Conservation (phyloP, 2,797 vertebrate species). For the Aeoliscus strigatus region DNA sequence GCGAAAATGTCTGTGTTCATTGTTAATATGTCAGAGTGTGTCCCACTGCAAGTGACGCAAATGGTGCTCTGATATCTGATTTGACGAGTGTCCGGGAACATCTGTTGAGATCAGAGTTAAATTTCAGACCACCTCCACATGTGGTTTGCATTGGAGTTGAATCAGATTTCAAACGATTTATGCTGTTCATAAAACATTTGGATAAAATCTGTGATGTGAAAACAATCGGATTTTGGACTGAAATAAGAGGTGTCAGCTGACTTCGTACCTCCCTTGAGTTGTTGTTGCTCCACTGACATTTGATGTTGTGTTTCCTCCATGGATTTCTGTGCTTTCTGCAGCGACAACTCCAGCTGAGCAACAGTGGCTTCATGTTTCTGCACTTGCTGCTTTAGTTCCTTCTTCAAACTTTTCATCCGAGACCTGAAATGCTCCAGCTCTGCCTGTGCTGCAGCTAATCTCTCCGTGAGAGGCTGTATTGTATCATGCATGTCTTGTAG, state of each 20-base stretch:
- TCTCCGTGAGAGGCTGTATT: constrained; percentile 71
- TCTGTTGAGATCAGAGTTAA: no score
- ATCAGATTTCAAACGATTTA: no score
- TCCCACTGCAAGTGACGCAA: no score
- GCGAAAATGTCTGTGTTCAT: no score
- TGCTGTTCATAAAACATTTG: no score
- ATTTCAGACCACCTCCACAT: no score
- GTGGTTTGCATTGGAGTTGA: no score
- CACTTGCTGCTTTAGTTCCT: constrained; percentile 63
- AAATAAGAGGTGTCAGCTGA: background rate
- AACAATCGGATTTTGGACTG: no score
- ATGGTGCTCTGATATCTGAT: no score
- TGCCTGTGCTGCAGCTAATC: constrained; percentile 61
- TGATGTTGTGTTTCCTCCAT: constrained; percentile 59
- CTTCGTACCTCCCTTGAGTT: constrained; percentile 75
- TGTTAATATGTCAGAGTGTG: no score
- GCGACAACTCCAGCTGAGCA: constrained; percentile 64
- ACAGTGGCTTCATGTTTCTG: constrained; percentile 49
- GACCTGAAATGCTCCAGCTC: constrained; percentile 66
- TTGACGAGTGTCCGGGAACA: no score
- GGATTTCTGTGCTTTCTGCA: constrained; percentile 58
- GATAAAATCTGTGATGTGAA: no score
- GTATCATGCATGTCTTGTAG: constrained; percentile 75
- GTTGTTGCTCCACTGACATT: constrained; percentile 69
- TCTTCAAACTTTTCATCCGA: constrained; percentile 59